A percentile compares a stretch with the other conserved stretches of the same genome.
Conservation (phyloP, 2,113 vertebrate genomes). For the Ellobius talpinus region DNA sequence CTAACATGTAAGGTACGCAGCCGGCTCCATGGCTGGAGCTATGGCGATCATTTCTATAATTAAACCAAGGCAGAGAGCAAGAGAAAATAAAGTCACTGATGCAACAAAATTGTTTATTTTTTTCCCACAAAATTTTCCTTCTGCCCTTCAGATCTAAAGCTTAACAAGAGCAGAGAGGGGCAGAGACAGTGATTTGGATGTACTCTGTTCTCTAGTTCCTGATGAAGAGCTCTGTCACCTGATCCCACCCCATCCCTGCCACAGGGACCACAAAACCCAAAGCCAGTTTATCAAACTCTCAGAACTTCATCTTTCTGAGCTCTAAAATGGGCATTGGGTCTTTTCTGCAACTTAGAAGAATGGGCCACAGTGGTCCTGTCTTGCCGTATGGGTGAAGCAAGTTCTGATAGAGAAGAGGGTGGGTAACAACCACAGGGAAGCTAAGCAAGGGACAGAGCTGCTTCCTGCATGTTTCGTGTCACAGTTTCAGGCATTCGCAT, state of each 20-base stretch:
- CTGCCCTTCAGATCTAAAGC: not conserved
- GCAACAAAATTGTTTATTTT: not conserved
- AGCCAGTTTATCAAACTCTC: not conserved
- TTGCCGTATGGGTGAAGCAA: accelerated
- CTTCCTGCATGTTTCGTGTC: not conserved
- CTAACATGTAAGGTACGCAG: accelerated
- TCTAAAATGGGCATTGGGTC: not conserved
- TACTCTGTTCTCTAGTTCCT: accelerated
- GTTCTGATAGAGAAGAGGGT: not conserved
- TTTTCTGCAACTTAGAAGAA: too few relatives aligned
- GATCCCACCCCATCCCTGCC: not conserved
- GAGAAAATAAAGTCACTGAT: not conserved
- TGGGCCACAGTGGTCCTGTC: too few relatives aligned
- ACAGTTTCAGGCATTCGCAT: not conserved
- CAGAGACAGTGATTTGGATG: not conserved
- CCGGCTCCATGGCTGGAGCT: accelerated
- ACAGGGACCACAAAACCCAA: too few relatives aligned
- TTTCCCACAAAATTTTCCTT: not conserved
- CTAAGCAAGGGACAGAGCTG: not conserved
- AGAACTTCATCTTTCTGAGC: not conserved
- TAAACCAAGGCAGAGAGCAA: not conserved
- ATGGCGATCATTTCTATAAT: not conserved
- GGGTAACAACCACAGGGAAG: too few relatives aligned
- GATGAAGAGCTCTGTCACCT: accelerated
- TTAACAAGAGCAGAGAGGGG: too few relatives aligned